Conservation (phyloP, 2,113 vertebrate genomes). For the Triplophysa tibetana region DNA sequence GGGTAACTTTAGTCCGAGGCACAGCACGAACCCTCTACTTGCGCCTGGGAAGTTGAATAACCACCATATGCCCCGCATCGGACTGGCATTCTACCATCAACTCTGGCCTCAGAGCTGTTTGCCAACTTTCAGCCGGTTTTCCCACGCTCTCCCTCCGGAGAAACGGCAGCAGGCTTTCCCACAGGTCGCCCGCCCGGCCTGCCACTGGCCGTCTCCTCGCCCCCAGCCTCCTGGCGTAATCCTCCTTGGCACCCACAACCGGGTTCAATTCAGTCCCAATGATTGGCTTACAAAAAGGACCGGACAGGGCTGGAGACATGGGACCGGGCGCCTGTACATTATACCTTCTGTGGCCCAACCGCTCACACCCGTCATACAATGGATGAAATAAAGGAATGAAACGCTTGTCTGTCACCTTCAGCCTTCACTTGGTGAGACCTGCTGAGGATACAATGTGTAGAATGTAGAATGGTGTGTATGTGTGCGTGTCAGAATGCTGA, state of each 20-base stretch:
- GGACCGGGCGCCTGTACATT: slow-evolving; percentile 39
- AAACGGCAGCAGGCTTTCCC: slow-evolving; percentile 54
- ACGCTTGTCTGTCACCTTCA: slow-evolving; percentile 49
- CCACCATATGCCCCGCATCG: slow-evolving; percentile 52
- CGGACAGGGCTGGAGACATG: slow-evolving; percentile 35
- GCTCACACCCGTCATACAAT: slow-evolving; percentile 42
- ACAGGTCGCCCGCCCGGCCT: slow-evolving; percentile 49
- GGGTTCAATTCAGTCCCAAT: slow-evolving; percentile 48
- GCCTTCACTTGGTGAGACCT: slow-evolving; percentile 32
- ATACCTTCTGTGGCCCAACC: slow-evolving; percentile 27
- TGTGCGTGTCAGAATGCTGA: slow-evolving; percentile 26
- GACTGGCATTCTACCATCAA: slow-evolving; percentile 49
- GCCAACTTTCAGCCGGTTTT: slow-evolving; percentile 57
- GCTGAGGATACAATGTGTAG: slow-evolving; percentile 22
- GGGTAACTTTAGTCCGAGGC: slow-evolving; percentile 43
- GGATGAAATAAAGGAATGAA: slow-evolving; percentile 46
- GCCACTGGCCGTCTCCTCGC: slow-evolving; percentile 47
- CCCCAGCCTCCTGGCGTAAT: slow-evolving; percentile 54
- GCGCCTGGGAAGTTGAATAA: slow-evolving; percentile 52
- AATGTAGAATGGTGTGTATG: slow-evolving; percentile 4
- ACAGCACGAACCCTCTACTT: slow-evolving; percentile 44
- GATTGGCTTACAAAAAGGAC: slow-evolving; percentile 51
- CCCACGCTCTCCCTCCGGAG: slow-evolving; percentile 50
- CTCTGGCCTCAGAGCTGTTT: slow-evolving; percentile 42
- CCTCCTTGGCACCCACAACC: slow-evolving; percentile 50